phyloP scores from a whole-genome alignment of 2,888 invertebrate genomes.

The Microlaimidae sp. region DNA sequence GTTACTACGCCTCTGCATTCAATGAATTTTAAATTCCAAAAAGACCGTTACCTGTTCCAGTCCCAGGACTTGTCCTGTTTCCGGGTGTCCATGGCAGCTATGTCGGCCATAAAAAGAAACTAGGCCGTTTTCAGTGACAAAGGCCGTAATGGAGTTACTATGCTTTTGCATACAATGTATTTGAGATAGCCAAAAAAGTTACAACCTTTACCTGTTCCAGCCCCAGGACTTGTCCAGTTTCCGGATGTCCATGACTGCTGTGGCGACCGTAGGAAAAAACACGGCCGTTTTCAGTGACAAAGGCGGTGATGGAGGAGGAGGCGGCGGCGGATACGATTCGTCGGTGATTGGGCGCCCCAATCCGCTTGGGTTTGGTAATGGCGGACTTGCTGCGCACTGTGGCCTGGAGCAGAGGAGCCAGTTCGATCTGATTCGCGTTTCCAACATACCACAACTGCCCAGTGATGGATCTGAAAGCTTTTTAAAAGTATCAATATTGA shows the following conservation, averaged over 20 bases:
- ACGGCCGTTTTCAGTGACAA: constrained; percentile 73
- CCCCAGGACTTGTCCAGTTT: constrained; percentile 41
- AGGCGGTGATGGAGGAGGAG: constrained; percentile 81
- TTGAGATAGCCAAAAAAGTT: no score
- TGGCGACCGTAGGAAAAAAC: constrained; percentile 88
- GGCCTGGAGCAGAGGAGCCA: neutral
- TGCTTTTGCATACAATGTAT: no score
- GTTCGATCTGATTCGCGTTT: neutral
- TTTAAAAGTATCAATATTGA: no score
- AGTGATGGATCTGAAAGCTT: constrained; percentile 18
- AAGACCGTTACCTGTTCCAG: constrained; percentile 35
- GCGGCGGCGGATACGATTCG: constrained; percentile 56
- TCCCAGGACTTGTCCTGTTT: constrained; percentile 40
- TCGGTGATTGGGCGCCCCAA: constrained; percentile 15
- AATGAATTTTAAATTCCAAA: no score
- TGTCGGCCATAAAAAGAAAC: constrained; percentile 88
- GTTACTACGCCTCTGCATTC: no score
- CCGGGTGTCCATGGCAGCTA: constrained; percentile 56
- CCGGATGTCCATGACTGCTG: constrained; percentile 56
- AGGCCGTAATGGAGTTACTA: no score
- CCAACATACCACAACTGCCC: constrained; percentile 26
- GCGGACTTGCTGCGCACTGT: neutral
- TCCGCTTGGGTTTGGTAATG: neutral
- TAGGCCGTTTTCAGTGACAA: constrained; percentile 73
- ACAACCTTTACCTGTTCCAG: constrained; percentile 2